Evolutionary conservation across 1,140 invertebrate genomes (phyloP).

Genomic region (Neelides sp.): DNA sequence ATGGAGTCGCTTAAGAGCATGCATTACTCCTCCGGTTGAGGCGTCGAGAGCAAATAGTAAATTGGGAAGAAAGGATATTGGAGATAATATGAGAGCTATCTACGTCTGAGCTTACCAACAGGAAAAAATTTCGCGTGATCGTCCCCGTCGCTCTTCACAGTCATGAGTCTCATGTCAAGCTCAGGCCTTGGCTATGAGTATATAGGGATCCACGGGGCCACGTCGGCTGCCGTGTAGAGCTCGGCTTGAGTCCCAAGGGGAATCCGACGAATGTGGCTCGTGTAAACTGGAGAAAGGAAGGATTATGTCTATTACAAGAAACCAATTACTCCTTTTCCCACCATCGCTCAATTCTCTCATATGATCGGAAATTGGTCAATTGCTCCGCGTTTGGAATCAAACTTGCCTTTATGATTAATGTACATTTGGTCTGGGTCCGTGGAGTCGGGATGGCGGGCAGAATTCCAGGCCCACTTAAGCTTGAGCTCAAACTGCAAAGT

Average conservation of each 20-base stretch:
- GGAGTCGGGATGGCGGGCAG: slow-evolving; percentile 57
- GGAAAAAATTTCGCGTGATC: slow-evolving; percentile 99
- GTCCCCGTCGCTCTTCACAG: slow-evolving; percentile 86
- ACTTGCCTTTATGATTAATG: slow-evolving; percentile 64
- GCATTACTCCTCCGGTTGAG: too few species aligned
- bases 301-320: slow-evolving; percentile 6
- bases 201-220: slow-evolving; percentile 78
- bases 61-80: too few species aligned
- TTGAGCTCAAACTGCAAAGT: slow-evolving; percentile 82
- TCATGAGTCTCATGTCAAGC: slow-evolving; percentile 71
- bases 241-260: slow-evolving; percentile 74
- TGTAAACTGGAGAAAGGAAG: slow-evolving; percentile 54
- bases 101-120: slow-evolving; percentile 67
- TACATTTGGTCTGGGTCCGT: slow-evolving; percentile 70
- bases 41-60: too few species aligned
- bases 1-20: too few species aligned
- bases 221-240: slow-evolving; percentile 54
- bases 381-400: slow-evolving; percentile 12
- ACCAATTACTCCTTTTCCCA: neutral
- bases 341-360: too few species aligned
- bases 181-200: slow-evolving; percentile 92
- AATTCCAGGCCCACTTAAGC: slow-evolving; percentile 69
- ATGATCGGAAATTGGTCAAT: too few species aligned
- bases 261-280: slow-evolving; percentile 81
- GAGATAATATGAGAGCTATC: too few species aligned